Base-by-base conservation (phyloP, 1,140 invertebrate species). In the Trachymyrmex septentrionalis region DNA sequence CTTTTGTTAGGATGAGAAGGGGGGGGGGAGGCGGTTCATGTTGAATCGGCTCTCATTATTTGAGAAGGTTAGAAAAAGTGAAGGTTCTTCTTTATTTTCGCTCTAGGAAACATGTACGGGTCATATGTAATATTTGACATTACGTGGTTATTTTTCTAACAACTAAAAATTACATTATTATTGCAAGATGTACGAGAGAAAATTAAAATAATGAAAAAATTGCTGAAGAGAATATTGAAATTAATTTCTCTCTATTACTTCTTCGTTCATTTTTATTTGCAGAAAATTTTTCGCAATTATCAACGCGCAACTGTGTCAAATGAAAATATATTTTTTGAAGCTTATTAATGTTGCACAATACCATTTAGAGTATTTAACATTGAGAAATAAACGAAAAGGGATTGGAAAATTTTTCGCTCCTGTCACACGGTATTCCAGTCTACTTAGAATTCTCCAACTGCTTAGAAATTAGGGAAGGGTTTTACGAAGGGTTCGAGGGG, bases 401-500 rank as follows among this genome's bases (percentile, higher is more conserved):
- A 53, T 61, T 59, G 19, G 71, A 66, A 50, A 66, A 53, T 10
- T 50, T 66, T 53, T 66, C 59, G 24, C 19, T 5, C 12, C 12
- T 34, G 12, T 78, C 12, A 14, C 50, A 27, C 61, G 9, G 9
- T 66, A 57, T 77, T 30, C 50, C 44, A 48, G 9, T 19, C 44
- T 66, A 61, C n/a, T 55, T 66, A 55, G 48, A 85, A 38, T 76
- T 76, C 57, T 21, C 59, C 30, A 44, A 57, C 14, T 34, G 80
- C 19, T 76, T 3, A 19, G 12, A 48, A 48, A 34, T 34, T 34
- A 57, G 55, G 50, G 59, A 53, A 78, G 34, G n/a, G 21, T n/a
- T 50, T 34, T 21, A 69, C 64, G 30, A 21, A 24, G 57, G 27
- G 72, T 77, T 69, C 21, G 76, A 57, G 57, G 21, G 72, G 87